Evolutionary conservation across 2,888 invertebrate genomes (phyloP), one percentile per base, ranked within the genome.

Genomic region (Nomada flava): DNA sequence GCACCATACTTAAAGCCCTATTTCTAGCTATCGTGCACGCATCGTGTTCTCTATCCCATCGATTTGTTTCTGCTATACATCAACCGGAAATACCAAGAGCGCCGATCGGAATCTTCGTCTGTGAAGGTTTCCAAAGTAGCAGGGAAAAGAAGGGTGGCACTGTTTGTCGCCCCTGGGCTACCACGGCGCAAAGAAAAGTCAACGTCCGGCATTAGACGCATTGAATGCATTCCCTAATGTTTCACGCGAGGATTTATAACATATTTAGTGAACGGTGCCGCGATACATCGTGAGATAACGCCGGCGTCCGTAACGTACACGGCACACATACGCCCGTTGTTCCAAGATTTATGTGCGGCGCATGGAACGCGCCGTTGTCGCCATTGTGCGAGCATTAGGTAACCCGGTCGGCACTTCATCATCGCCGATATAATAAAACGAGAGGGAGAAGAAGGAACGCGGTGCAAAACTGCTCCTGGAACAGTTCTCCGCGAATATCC

Each of bases 381-480:
- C 87, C 87, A 90, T 91, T 91, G 90, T 90, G 86, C 84, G 79
- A 82, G 86, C 88, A 90, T 91, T 91, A 89, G 88, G 89, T 90
- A 91, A 90, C 88, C 77, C 82, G 83, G 75, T 68, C 73, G 87
- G 84, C 86, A 81, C 86, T 90, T 89, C 79, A 89, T 90, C 88
- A 90, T 90, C 84, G 82, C 77, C 81, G 83, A 85, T 90, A 86
- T 81, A 79, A 79, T 76, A 86, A 84, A 67, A 67, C 67, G 55
- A 36, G 76, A 62, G 76, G 82, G 63, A 79, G 76, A 68, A 65
- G 72, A 10, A 36, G 68, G 67, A 65, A 50, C 47, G 57, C n/a
- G 15, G 60, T n/a, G 23, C 52, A 53, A 64, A 67, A 65, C 53
- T 72, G 52, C 73, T 63, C 53, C 68, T 20, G 29, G 47, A 26